phyloP scores from a whole-genome alignment of 2,888 invertebrate genomes.

The Lithophane semibrunnea region DNA sequence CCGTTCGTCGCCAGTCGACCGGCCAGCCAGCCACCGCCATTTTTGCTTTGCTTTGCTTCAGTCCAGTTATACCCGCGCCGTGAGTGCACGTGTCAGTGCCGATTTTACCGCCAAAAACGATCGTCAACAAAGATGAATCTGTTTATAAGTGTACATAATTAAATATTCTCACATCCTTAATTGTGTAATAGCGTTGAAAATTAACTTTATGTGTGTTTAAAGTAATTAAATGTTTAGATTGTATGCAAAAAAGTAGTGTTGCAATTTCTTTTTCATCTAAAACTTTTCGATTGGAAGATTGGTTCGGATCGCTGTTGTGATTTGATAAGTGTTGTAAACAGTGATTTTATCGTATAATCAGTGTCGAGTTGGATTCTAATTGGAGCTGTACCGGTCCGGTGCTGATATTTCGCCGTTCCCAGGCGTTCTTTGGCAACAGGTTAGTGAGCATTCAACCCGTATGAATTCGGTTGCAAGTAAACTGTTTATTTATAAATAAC shows the following conservation, averaged over 20 bases:
- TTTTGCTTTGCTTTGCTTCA: slow-evolving; percentile 72
- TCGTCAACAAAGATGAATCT: slow-evolving; percentile 77
- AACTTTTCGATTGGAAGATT: slow-evolving; percentile 62
- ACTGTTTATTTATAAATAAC: slow-evolving; percentile 57
- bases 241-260: slow-evolving; percentile 70
- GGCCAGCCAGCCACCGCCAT: slow-evolving; percentile 74
- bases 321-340: slow-evolving; percentile 70
- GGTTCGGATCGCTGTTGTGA: slow-evolving; percentile 62
- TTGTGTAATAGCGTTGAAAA: slow-evolving; percentile 62
- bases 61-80: slow-evolving; percentile 81
- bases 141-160: slow-evolving; percentile 69
- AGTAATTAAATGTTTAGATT: slow-evolving; percentile 51
- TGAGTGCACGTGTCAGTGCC: slow-evolving; percentile 70
- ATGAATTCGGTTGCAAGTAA: slow-evolving; percentile 52
- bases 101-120: slow-evolving; percentile 70
- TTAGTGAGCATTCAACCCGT: slow-evolving; percentile 55
- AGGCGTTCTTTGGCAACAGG: slow-evolving; percentile 68
- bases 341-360: slow-evolving; percentile 70
- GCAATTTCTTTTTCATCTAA: slow-evolving; percentile 67
- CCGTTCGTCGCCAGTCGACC: slow-evolving; percentile 66
- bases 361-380: slow-evolving; percentile 78
- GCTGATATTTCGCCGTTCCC: slow-evolving; percentile 63
- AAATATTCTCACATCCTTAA: slow-evolving; percentile 63
- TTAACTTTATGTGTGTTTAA: slow-evolving; percentile 55
- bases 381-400: slow-evolving; percentile 69